These are phyloP conservation scores for Abrostola tripartita DNA, from an alignment of 2,888 invertebrate species.

Conservation along the genomic window DNA sequence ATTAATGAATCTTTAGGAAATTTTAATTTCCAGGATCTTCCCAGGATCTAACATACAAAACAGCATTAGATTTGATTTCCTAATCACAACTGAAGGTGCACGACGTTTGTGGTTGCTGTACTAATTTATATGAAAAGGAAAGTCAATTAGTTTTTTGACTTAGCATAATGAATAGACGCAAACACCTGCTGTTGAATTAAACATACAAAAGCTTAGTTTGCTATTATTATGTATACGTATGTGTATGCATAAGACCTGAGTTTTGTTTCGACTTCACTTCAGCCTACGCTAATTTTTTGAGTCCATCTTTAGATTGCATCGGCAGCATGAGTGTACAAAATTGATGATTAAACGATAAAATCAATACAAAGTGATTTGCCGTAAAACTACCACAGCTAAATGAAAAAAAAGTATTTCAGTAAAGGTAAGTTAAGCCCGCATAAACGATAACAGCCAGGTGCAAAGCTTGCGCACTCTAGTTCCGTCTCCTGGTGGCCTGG, in stretches of 20 bases:
- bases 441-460: conserved; percentile 5
- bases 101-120: not conserved
- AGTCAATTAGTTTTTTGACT: not conserved
- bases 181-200: conserved; percentile 1
- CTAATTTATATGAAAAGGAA: not conserved
- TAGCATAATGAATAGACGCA: conserved; percentile 1
- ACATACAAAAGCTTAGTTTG: not conserved
- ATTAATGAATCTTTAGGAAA: too few species aligned
- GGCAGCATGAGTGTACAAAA: too few species aligned
- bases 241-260: too few species aligned
- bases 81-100: not conserved
- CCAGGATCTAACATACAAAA: not conserved
- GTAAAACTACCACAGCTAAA: too few species aligned
- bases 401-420: not conserved
- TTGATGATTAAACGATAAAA: too few species aligned
- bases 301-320: too few species aligned
- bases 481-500: conserved; percentile 14
- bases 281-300: too few species aligned
- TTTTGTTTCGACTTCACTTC: too few species aligned
- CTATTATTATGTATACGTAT: too few species aligned
- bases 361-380: too few species aligned
- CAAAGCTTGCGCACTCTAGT: conserved; percentile 2
- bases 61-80: not conserved
- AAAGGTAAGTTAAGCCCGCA: conserved; percentile 2
- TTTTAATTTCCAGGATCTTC: too few species aligned